phyloP scores from a whole-genome alignment of 2,113 vertebrate species.

The Salvelinus alpinus region DNA sequence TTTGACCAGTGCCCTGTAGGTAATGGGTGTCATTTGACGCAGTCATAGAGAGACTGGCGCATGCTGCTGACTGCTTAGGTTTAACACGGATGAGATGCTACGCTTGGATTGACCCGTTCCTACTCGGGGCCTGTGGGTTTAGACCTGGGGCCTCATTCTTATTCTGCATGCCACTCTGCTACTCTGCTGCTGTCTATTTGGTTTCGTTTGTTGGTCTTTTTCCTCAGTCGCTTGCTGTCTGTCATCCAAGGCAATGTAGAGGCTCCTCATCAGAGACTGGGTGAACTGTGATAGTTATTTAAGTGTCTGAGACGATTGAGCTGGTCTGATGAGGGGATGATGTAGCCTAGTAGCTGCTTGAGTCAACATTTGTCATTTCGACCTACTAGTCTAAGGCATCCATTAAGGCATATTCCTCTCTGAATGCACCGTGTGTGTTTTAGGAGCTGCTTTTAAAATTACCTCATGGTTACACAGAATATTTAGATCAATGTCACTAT shows the following conservation, averaged over 20 bases:
- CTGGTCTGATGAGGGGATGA: constrained; percentile 37
- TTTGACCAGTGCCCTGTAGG: too few species aligned
- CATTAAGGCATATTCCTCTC: not conserved
- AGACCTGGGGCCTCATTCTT: constrained; percentile 42
- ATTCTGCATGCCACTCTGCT: constrained; percentile 52
- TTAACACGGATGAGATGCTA: constrained; percentile 48
- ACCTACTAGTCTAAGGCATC: not conserved
- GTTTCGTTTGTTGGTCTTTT: constrained; percentile 44
- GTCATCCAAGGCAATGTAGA: constrained; percentile 38
- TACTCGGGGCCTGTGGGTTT: constrained; percentile 25
- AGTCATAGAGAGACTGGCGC: constrained; percentile 17
- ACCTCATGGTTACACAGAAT: not conserved
- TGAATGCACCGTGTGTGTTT: not conserved
- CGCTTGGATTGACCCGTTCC: constrained; percentile 44
- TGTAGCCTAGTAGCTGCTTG: constrained; percentile 27
- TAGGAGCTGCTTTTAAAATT: not conserved
- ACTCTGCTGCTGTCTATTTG: constrained; percentile 29
- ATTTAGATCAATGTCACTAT: not conserved
- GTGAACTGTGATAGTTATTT: constrained; percentile 41
- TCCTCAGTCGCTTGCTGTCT: constrained; percentile 11
- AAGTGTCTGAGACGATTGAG: constrained; percentile 13
- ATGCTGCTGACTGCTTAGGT: constrained; percentile 59
- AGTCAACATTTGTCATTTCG: constrained; percentile 29
- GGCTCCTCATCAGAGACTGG: constrained; percentile 27
- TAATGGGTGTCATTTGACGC: too few species aligned